Evolutionary conservation across 2,113 vertebrate species (phyloP).

Genomic region (Hylia prasina): DNA sequence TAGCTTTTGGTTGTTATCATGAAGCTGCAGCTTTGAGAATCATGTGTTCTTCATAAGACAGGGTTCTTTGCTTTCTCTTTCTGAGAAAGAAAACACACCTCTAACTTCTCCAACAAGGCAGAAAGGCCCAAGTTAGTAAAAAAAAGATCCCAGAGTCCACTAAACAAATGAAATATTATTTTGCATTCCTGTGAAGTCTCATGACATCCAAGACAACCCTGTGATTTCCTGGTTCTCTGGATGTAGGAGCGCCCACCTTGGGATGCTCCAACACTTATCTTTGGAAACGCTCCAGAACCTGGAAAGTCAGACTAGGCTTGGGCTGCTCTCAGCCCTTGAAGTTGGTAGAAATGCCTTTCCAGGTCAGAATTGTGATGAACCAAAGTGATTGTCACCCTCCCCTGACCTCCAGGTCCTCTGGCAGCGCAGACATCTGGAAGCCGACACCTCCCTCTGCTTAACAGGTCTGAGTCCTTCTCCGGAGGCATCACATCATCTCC

Average conservation of each 20-base stretch:
- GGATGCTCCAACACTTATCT: not conserved
- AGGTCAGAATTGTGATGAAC: not conserved
- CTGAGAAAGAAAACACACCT: not conserved
- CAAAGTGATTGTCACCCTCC: not conserved
- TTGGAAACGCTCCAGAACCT: not conserved
- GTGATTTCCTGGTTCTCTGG: not conserved
- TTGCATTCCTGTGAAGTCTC: not conserved
- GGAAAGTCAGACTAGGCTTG: not conserved
- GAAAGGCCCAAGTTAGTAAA: not conserved
- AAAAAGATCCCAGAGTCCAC: not conserved
- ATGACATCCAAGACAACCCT: not conserved
- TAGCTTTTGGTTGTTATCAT: not conserved
- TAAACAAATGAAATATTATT: not conserved
- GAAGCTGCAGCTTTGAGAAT: not conserved
- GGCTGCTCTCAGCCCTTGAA: not conserved
- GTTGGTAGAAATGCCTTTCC: not conserved
- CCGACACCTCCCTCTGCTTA: not conserved
- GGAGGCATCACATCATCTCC: rapidly evolving
- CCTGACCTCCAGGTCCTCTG: not conserved
- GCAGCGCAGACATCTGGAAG: not conserved
- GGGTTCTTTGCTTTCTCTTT: not conserved
- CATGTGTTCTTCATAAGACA: not conserved
- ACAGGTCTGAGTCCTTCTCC: not conserved
- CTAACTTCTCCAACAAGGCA: not conserved
- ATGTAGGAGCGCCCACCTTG: not conserved